These are phyloP conservation scores for Ooceraea biroi DNA, from an alignment of 1,140 invertebrate species.

Conservation along the genomic window DNA sequence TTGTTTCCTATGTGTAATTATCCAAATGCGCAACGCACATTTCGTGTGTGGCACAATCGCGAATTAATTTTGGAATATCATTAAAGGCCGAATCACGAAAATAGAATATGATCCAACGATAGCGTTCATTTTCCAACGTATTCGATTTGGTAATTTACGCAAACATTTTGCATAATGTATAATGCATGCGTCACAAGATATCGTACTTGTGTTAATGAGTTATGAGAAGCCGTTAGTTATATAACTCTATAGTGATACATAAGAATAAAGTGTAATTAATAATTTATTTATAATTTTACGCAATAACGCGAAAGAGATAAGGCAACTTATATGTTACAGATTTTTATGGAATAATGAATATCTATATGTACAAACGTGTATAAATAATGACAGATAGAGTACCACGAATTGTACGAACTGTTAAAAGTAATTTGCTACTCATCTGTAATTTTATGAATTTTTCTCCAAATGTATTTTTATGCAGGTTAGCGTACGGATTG, in stretches of 20 bases:
- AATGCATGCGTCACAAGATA: background rate
- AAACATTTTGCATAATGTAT: background rate
- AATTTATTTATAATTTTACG: conserved; percentile 14
- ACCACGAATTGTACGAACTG: background rate
- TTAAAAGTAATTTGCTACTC: background rate
- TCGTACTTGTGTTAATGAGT: background rate
- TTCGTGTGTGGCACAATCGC: conserved; percentile 21
- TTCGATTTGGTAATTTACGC: background rate
- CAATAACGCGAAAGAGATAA: background rate
- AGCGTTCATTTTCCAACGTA: conserved; percentile 3
- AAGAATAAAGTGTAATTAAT: background rate
- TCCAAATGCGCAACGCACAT: conserved; percentile 57
- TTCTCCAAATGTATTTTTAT: background rate
- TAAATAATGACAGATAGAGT: background rate
- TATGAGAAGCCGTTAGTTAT: background rate
- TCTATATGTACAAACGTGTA: background rate
- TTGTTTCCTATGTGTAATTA: conserved; percentile 60
- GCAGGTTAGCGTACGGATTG: background rate
- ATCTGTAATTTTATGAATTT: background rate
- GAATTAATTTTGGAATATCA: conserved; percentile 42
- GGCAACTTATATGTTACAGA: background rate
- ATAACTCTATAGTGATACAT: no score
- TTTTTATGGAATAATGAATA: background rate
- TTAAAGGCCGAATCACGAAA: conserved; percentile 54
- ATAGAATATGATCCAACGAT: conserved; percentile 32